Conservation (phyloP, 2,888 invertebrate genomes). For the Drosophila ustulata region DNA sequence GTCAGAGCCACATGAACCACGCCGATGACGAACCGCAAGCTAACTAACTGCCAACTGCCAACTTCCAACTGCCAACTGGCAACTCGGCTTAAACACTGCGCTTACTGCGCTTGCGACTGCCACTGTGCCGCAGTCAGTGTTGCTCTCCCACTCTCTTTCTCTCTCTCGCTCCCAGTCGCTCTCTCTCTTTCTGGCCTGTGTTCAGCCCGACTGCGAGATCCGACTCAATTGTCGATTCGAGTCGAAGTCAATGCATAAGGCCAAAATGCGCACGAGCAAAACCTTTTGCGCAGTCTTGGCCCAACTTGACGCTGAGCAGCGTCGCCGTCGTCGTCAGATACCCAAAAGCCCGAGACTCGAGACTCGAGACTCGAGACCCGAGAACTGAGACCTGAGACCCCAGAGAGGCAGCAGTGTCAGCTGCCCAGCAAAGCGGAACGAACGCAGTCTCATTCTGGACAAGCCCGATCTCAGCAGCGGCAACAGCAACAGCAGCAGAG, state of each 20-base stretch:
- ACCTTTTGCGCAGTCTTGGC: conserved; percentile 73
- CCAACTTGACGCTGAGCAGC: conserved; percentile 50
- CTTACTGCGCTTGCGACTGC: conserved; percentile 21
- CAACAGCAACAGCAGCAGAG: conserved; percentile 21
- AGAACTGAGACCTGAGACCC: conserved; percentile 7
- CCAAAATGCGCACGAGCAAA: conserved; percentile 71
- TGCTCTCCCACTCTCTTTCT: conserved; percentile 21
- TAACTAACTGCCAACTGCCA: conserved; percentile 66
- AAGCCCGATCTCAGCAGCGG: conserved; percentile 29
- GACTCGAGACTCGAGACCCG: conserved; percentile 7
- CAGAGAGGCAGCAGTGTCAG: conserved; percentile 47
- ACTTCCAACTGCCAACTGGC: conserved; percentile 62
- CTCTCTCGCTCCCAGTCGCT: conserved; percentile 8
- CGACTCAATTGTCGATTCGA: conserved; percentile 20
- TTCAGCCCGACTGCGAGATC: conserved; percentile 39
- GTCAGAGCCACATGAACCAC: conserved; percentile 66
- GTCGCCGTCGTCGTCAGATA: conserved; percentile 9
- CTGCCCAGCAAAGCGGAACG: conserved; percentile 78
- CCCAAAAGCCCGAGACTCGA: conserved; percentile 9
- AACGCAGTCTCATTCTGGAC: conserved; percentile 65
- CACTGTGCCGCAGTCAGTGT: conserved; percentile 5
- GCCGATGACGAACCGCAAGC: conserved; percentile 76
- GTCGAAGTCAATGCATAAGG: conserved; percentile 69
- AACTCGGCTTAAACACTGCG: conserved; percentile 59
- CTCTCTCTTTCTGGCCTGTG: conserved; percentile 21